phyloP scores from a whole-genome alignment of 2,888 invertebrate genomes.

The Zaprionus obscuricornis region DNA sequence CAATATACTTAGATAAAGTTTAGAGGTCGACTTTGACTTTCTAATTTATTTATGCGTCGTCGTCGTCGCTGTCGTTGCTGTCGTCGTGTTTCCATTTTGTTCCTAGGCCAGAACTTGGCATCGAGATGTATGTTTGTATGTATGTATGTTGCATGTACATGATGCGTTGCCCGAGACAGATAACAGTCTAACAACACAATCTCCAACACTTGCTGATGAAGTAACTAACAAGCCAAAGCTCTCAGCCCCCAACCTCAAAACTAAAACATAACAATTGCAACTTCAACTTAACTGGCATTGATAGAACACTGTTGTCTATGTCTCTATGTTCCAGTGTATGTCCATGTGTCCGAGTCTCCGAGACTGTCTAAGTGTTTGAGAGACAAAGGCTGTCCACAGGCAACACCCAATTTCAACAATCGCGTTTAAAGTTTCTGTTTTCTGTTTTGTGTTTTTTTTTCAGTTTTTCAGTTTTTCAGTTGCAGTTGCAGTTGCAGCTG shows the following conservation, averaged over 20 bases:
- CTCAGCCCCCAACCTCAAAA: too few species aligned
- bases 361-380: too few species aligned
- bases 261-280: slow-evolving; percentile 30
- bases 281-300: slow-evolving; percentile 49
- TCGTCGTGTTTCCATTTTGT: slow-evolving; percentile 47
- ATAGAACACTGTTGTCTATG: too few species aligned
- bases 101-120: slow-evolving; percentile 54
- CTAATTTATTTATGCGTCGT: slow-evolving; percentile 77
- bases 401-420: slow-evolving; percentile 70
- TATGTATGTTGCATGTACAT: slow-evolving; percentile 28
- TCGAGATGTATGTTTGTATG: slow-evolving; percentile 17
- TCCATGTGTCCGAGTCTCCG: not conserved
- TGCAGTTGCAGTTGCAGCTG: slow-evolving; percentile 8
- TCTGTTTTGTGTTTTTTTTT: not conserved
- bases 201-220: slow-evolving; percentile 19
- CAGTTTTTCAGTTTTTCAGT: too few species aligned
- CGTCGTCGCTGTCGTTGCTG: slow-evolving; percentile 40
- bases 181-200: slow-evolving; percentile 30
- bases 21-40: slow-evolving; percentile 75
- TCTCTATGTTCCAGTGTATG: too few species aligned
- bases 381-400: slow-evolving; percentile 41
- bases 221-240: too few species aligned
- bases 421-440: slow-evolving; percentile 21
- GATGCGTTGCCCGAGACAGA: slow-evolving; percentile 45
- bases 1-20: slow-evolving; percentile 70